A percentile compares a stretch with the other conserved stretches of the same genome.
Evolutionary conservation across 2,888 invertebrate genomes (phyloP).

Genomic region (Temnothorax rugatulus): DNA sequence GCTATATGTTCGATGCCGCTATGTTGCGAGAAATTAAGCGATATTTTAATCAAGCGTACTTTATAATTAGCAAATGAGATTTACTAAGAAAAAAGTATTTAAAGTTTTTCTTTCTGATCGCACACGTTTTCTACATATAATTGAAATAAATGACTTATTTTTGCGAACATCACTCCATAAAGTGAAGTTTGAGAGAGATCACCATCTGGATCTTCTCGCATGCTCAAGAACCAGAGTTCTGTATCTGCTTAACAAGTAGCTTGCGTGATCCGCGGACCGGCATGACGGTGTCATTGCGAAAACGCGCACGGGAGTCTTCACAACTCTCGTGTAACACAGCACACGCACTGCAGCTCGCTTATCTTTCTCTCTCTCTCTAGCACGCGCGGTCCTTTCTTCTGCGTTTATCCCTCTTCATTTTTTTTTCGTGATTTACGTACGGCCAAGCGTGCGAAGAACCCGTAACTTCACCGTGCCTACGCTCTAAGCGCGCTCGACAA

Average conservation of each 20-base stretch:
- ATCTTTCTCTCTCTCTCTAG: neutral
- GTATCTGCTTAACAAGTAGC: conserved; percentile 47
- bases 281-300: conserved; percentile 60
- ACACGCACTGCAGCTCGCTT: conserved; percentile 35
- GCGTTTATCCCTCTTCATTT: conserved; percentile 37
- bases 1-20: neutral
- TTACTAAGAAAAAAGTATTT: neutral
- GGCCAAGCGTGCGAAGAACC: conserved; percentile 51
- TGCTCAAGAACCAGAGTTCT: conserved; percentile 33
- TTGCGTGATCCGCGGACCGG: conserved; percentile 47
- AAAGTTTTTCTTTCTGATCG: neutral
- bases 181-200: conserved; percentile 14
- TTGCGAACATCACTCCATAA: neutral
- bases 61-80: neutral
- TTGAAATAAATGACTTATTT: neutral
- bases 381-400: conserved; percentile 6
- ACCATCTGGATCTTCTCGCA: conserved; percentile 28
- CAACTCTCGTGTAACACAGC: conserved; percentile 52
- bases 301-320: conserved; percentile 51
- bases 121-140: neutral
- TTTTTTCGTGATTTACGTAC: conserved; percentile 48
- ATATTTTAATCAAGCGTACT: neutral
- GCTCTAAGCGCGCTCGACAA: conserved; percentile 77
- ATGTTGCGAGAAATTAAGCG: neutral
- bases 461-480: conserved; percentile 58